Percentiles rank a stretch among this genome's conserved stretches.
Conservation (phyloP, 2,113 vertebrate genomes). For the Plectropomus leopardus region DNA sequence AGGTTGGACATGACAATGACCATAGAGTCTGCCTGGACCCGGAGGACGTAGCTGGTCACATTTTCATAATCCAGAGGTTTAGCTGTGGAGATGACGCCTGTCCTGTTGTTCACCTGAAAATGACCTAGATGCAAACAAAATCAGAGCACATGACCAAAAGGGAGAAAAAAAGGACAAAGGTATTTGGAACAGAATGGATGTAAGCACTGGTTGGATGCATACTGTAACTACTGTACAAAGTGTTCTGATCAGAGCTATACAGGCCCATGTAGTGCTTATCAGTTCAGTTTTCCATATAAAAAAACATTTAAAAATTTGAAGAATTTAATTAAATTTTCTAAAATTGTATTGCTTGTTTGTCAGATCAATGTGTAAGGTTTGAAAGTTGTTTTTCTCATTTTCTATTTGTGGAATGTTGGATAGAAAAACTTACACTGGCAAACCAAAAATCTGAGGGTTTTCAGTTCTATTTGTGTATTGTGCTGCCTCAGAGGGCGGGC, state of each 20-base stretch:
- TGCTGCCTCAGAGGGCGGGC: too few relatives aligned
- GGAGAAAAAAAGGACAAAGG: not conserved
- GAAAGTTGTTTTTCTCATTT: too few relatives aligned
- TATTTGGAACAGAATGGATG: not conserved
- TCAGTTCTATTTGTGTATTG: too few relatives aligned
- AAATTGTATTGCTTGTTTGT: too few relatives aligned
- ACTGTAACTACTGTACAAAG: not conserved
- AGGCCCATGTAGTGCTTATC: too few relatives aligned
- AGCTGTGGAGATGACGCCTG: conserved; percentile 88
- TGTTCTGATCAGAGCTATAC: not conserved
- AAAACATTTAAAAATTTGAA: too few relatives aligned
- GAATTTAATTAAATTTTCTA: too few relatives aligned
- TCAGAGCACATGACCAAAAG: not conserved
- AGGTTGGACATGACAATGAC: conserved; percentile 88
- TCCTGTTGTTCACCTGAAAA: conserved; percentile 90
- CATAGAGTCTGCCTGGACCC: conserved; percentile 92
- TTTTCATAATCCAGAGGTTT: conserved; percentile 90
- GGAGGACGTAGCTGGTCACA: conserved; percentile 86
- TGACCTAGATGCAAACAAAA: conserved; percentile 80
- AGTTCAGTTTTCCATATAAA: too few relatives aligned
- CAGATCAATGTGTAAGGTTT: too few relatives aligned
- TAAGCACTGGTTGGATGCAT: not conserved
- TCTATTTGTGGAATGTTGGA: too few relatives aligned
- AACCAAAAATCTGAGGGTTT: too few relatives aligned
- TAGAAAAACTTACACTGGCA: too few relatives aligned